Percentiles rank a stretch among this genome's conserved stretches.
phyloP scores from a whole-genome alignment of 2,797 vertebrate genomes.

The Schizopygopsis malacanthus region DNA sequence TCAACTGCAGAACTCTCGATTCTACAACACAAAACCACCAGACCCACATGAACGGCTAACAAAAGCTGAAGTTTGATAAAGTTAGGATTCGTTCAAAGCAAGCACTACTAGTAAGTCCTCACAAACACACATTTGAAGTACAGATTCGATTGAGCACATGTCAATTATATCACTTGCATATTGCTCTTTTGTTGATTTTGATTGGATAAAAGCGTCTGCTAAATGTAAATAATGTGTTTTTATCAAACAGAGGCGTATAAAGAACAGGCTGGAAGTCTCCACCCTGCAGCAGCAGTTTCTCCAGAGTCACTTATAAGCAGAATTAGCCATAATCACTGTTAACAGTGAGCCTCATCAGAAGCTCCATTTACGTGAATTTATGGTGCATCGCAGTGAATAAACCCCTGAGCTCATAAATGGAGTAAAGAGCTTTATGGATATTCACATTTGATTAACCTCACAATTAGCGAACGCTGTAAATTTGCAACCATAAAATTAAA shows the following conservation, averaged over 20 bases:
- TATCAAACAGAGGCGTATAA: not conserved
- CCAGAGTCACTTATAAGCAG: not conserved
- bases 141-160: not conserved
- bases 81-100: not conserved
- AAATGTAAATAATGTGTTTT: not conserved
- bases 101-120: not conserved
- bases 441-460: slow-evolving; percentile 60
- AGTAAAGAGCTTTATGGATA: slow-evolving; percentile 46
- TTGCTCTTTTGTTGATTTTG: too few relatives aligned
- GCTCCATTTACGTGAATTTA: slow-evolving; percentile 13
- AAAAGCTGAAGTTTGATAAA: not conserved
- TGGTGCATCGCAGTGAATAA: slow-evolving; percentile 30
- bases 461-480: slow-evolving; percentile 53
- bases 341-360: slow-evolving; percentile 25
- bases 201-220: too few relatives aligned
- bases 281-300: not conserved
- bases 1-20: slow-evolving; percentile 86
- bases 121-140: not conserved
- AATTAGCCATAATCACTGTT: slow-evolving; percentile 25
- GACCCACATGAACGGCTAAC: not conserved
- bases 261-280: not conserved
- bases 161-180: too few relatives aligned
- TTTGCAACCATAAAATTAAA: slow-evolving; percentile 9
- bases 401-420: slow-evolving; percentile 20
- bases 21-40: slow-evolving; percentile 71